These are phyloP conservation scores for Polia nebulosa DNA, from an alignment of 2,888 invertebrate genomes.

Conservation along the genomic window DNA sequence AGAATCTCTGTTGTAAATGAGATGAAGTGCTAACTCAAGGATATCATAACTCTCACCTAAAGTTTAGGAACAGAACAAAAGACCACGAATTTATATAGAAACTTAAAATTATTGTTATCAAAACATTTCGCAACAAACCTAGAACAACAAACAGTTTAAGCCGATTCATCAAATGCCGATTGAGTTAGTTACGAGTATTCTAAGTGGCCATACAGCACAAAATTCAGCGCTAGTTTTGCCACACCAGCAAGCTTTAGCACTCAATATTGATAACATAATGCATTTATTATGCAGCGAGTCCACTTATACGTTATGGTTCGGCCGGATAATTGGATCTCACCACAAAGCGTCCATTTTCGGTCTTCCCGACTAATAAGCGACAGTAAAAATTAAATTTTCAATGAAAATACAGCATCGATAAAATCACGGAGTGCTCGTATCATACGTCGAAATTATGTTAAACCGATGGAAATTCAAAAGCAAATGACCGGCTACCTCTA, in stretches of 20 bases:
- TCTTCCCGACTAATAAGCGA: conserved; percentile 35
- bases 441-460: conserved; percentile 65
- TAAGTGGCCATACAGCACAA: conserved; percentile 29
- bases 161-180: conserved; percentile 20
- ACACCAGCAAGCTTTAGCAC: conserved; percentile 33
- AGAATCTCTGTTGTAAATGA: conserved; percentile 17
- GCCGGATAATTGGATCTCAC: conserved; percentile 50
- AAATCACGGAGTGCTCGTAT: conserved; percentile 61
- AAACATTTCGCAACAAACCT: conserved; percentile 24
- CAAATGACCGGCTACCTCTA: conserved; percentile 73
- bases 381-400: conserved; percentile 36
- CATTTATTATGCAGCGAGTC: conserved; percentile 45
- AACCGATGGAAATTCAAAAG: conserved; percentile 72
- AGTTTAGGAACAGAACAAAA: neutral
- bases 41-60: conserved; percentile 32
- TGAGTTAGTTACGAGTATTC: conserved; percentile 33
- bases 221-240: conserved; percentile 31
- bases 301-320: conserved; percentile 37
- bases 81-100: neutral
- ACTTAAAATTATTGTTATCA: conserved; percentile 17
- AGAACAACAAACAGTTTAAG: conserved; percentile 13
- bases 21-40: conserved; percentile 31
- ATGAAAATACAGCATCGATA: conserved; percentile 50
- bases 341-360: conserved; percentile 46
- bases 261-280: conserved; percentile 53